These are phyloP conservation scores for Pangasianodon gigas DNA, from an alignment of 2,113 vertebrate species.

Conservation along the genomic window DNA sequence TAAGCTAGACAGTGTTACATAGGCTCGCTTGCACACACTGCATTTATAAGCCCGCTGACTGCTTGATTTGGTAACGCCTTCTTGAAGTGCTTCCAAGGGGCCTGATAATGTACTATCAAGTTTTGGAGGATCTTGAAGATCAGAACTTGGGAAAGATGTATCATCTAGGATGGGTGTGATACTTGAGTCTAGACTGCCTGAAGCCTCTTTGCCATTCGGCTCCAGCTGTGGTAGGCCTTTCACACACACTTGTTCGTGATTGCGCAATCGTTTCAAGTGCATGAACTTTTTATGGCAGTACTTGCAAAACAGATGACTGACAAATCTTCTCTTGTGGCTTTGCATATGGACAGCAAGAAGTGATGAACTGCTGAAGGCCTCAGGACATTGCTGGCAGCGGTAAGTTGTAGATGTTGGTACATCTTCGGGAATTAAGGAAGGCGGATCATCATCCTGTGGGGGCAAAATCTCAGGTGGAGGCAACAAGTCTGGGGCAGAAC, in stretches of 20 bases:
- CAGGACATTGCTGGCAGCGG: conserved; percentile 80
- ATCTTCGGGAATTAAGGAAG: conserved; percentile 68
- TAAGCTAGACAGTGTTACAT: conserved; percentile 92
- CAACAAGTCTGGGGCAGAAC: conserved; percentile 40
- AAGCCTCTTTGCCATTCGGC: conserved; percentile 46
- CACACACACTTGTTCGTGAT: conserved; percentile 85
- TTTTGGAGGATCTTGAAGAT: conserved; percentile 37
- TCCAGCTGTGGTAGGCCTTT: conserved; percentile 64
- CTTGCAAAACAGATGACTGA: conserved; percentile 84
- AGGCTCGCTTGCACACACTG: conserved; percentile 90
- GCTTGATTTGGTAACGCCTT: conserved; percentile 71
- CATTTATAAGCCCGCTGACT: conserved; percentile 89
- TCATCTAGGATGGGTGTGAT: conserved; percentile 35
- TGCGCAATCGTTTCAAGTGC: conserved; percentile 82
- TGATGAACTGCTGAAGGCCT: conserved; percentile 80
- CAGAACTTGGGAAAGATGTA: conserved; percentile 29
- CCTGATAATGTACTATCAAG: conserved; percentile 38
- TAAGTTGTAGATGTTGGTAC: conserved; percentile 71
- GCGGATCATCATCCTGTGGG: conserved; percentile 63
- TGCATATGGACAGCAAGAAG: conserved; percentile 81
- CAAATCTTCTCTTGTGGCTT: conserved; percentile 82
- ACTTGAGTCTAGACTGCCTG: conserved; percentile 48
- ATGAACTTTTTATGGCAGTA: conserved; percentile 91
- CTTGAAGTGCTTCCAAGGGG: conserved; percentile 30
- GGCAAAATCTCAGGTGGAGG: conserved; percentile 52